Evolutionary conservation across 2,797 vertebrate species (phyloP), one percentile per base, ranked within the genome.

Genomic region (Fundulus diaphanus): DNA sequence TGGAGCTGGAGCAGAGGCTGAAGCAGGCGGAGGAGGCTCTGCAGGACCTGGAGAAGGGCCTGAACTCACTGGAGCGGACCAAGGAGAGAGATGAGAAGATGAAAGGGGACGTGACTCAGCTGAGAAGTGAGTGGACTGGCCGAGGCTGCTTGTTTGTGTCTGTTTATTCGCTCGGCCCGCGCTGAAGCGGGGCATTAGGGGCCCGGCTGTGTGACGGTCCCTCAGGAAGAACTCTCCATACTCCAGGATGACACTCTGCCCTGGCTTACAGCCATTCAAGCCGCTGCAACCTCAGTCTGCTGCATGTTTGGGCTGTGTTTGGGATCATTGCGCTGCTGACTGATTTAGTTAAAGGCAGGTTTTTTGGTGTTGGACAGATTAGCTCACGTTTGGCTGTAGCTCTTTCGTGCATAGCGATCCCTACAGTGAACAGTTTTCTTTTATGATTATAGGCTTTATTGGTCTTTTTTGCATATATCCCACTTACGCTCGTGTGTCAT

Each of bases 21-120:
- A 96, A 96, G 74, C 95, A 95, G 92, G 98, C 97, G 0, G 97
- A 99, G 78, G 96, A 96, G 74, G 97, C 98, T 0, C 84, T 99
- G 86, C 89, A 93, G 91, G 96, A 97, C 82, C 94, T 99, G 92
- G 98, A 99, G 85, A 96, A 96, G 89, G 96, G 97, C 44, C 94
- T 99, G 77, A 95, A 94, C 85, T 95, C 96, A n/a, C 81, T 96
- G 81, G 95, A 97, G 40, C 92, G 96, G 37, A 97, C 94, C 90
- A 95, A 91, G 77, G 98, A 99, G 92, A 95, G 93, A 44, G 97
- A 98, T n/a, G 96, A 97, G 93, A 96, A 94, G 92, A 97, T 99
- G 97, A 97, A 96, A 80, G 97, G 97, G 0, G 97, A 98, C 0
- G 98, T 99, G 88, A 95, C 94, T 44, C 96, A 98, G 46, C 95